These are phyloP conservation scores for Sandelia bainsii DNA, from an alignment of 2,797 vertebrate species.

Conservation along the genomic window DNA sequence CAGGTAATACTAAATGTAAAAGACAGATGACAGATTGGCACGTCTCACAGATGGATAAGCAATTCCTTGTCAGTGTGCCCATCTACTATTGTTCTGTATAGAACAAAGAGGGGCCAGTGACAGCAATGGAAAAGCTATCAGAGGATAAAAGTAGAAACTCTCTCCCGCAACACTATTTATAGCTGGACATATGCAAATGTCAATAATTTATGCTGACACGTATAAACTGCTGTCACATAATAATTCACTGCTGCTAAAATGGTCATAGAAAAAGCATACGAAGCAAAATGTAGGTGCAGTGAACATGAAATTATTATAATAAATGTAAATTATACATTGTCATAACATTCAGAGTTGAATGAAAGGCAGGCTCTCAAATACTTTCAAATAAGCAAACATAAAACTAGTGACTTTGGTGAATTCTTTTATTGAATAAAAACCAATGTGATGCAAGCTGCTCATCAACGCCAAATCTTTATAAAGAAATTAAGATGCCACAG, in stretches of 20 bases:
- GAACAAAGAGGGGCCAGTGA: conserved; percentile 47
- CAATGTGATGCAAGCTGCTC: conserved; percentile 36
- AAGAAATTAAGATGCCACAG: conserved; percentile 69
- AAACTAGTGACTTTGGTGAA: conserved; percentile 17
- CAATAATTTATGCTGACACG: conserved; percentile 81
- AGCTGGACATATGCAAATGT: conserved; percentile 68
- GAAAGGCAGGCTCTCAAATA: conserved; percentile 4
- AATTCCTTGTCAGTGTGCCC: conserved; percentile 39
- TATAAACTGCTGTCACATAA: conserved; percentile 78
- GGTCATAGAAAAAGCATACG: conserved; percentile 50
- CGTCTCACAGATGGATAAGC: conserved; percentile 38
- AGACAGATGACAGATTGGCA: conserved; percentile 14
- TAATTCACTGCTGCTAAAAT: conserved; percentile 71
- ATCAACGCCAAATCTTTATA: conserved; percentile 63
- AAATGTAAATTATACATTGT: conserved; percentile 16
- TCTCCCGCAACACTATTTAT: conserved; percentile 73
- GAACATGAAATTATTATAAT: conserved; percentile 12
- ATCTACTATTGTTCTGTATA: conserved; percentile 42
- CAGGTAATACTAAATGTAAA: neutral
- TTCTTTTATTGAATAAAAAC: conserved; percentile 23
- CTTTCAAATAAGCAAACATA: neutral
- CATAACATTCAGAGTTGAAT: neutral
- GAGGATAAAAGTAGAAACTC: conserved; percentile 56
- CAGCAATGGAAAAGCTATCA: conserved; percentile 64
- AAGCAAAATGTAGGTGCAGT: conserved; percentile 31